Percentiles rank a stretch among this genome's conserved stretches.
phyloP scores from a whole-genome alignment of 2,113 vertebrate genomes.

The Pao palembangensis region DNA sequence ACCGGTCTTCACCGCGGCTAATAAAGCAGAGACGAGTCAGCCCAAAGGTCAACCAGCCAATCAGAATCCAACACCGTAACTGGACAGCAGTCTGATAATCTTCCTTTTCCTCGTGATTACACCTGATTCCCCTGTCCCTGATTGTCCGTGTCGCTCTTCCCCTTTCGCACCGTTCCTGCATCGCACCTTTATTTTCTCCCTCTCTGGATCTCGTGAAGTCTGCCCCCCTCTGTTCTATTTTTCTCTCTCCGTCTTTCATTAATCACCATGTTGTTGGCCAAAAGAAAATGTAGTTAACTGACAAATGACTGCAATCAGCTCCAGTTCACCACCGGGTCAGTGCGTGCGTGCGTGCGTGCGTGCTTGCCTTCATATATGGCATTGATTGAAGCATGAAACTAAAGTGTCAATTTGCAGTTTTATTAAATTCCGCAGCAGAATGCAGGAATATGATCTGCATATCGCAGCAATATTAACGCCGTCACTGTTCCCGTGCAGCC shows the following conservation, averaged over 20 bases:
- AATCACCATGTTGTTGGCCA: conserved; percentile 49
- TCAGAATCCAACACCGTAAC: conserved; percentile 45
- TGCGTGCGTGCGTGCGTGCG: conserved; percentile 2
- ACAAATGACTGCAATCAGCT: conserved; percentile 63
- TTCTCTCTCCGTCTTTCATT: conserved; percentile 34
- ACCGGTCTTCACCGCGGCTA: conserved; percentile 43
- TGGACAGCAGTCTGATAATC: conserved; percentile 54
- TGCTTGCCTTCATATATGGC: conserved; percentile 2
- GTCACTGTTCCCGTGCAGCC: conserved; percentile 6
- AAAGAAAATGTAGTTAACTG: conserved; percentile 61
- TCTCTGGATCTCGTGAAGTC: conserved; percentile 1
- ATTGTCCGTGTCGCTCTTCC: conserved; percentile 1
- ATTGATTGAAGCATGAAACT: conserved; percentile 25
- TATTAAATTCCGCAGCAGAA: conserved; percentile 38
- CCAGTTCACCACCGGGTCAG: conserved; percentile 59
- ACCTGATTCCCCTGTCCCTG: conserved; percentile 14
- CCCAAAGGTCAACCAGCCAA: conserved; percentile 57
- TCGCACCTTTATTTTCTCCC: not conserved
- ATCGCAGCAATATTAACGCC: conserved; percentile 25
- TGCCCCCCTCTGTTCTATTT: conserved; percentile 8
- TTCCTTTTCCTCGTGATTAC: conserved; percentile 43
- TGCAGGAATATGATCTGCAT: conserved; percentile 43
- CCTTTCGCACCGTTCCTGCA: not conserved
- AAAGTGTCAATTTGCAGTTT: conserved; percentile 38
- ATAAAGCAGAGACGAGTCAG: conserved; percentile 36